Evolutionary conservation across 2,888 invertebrate species (phyloP), one percentile per base, ranked within the genome.

Genomic region (Phaedon cochleariae): DNA sequence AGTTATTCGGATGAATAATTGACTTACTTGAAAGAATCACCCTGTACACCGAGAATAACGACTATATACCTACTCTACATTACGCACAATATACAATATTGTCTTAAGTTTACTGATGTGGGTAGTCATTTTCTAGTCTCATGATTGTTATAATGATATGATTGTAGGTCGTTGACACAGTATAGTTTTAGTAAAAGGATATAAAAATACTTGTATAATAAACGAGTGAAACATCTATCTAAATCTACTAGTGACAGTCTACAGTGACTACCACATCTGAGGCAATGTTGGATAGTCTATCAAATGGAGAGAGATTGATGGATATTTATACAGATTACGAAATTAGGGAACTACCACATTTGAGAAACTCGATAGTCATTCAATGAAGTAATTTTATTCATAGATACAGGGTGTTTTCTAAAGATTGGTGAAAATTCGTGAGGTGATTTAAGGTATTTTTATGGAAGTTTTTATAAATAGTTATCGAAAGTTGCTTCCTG

Each of bases 41-140:
- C 48, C 53, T 46, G 29, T 53, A 59, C 58, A 64, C 29, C 49
- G 53, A 58, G 45, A 26, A 57, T 59, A 59, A 37, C 63, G 51
- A 63, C 58, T 57, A 62, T 29, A n/a, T n/a, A n/a, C n/a, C n/a
- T 64, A 59, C 34, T 18, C 63, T 64, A 64, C 59, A 52, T 59
- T 52, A 64, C 63, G 59, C 53, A 41, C 7, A 55, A 63, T 63
- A 46, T 64, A 64, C 53, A 64, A 64, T 64, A 64, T 64, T 64
- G 63, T 64, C 63, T 9, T n/a, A 41, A 41, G 41, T 41, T 41
- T 15, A n/a, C n/a, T 15, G 41, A 41, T 41, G 6, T 15, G 41
- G 34, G 41, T 41, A 41, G 41, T 15, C 41, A 41, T 41, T 41
- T n/a, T 15, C 2, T 15, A 41, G 41, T 41, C 41, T 41, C 2